Evolutionary conservation across 2,888 invertebrate genomes (phyloP), one percentile per base, ranked within the genome.

Genomic region (Apodemia zela): DNA sequence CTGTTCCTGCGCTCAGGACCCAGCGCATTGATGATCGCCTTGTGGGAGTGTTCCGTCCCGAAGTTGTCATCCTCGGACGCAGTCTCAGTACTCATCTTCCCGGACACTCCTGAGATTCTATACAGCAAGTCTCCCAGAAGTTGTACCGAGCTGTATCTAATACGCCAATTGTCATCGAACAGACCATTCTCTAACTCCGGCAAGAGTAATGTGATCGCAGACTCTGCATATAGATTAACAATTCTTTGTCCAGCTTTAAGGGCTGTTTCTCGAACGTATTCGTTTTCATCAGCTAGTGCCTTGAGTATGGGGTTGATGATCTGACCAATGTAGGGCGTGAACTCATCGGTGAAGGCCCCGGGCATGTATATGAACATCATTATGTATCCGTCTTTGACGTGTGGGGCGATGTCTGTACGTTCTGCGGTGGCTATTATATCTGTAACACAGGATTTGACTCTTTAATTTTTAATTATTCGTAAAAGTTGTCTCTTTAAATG

Each of bases 311-410:
- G 98, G 83, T 97, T 98, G 76, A 99, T 98, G 74, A 99, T 99
- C 82, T 97, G 97, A 0, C 98, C 97, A 77, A 99, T 97, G 88
- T 99, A 99, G 0, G 97, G 97, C 1, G 97, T 96, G 88, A 99
- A 99, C 80, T 98, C 97, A 69, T 96, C 95, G 7, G 97, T 98
- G 89, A 99, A 99, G 13, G 98, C 98, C 67, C 96, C 96, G 3
- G 99, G 99, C 95, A 99, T 97, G 90, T 99, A 99, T 78, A 99
- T 99, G 86, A 99, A 99, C 98, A 99, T 98, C 98, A 99, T 98
- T 68, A 99, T 98, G 91, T 99, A 99, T 57, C 99, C 99, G 89
- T 99, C 99, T 78, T 99, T 97, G 2, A 99, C 99, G 86, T 98
- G 98, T 0, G 99, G 97, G 7, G 98, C 97, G 74, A 98, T 97